Percentiles rank a stretch among this genome's conserved stretches.
Conservation (phyloP, 2,113 vertebrate species). For the Sapayoa aenigma region DNA sequence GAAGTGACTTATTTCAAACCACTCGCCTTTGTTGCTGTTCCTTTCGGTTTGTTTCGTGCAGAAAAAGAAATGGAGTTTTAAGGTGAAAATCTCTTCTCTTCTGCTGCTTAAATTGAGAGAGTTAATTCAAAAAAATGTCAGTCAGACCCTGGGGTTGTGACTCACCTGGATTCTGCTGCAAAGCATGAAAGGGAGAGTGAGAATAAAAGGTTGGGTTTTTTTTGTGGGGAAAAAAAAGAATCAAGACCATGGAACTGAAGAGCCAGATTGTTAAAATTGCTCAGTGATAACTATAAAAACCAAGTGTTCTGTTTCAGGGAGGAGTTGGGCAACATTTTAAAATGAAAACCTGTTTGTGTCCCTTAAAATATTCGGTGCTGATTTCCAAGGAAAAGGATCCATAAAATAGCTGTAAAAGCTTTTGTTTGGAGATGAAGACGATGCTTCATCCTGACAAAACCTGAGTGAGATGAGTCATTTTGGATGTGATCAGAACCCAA, state of each 20-base stretch:
- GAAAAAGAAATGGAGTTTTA: not conserved
- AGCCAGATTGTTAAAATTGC: not conserved
- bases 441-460: not conserved
- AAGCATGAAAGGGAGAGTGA: not conserved
- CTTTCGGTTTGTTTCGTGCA: not conserved
- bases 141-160: not conserved
- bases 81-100: not conserved
- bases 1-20: constrained; percentile 4
- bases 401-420: not conserved
- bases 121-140: not conserved
- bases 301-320: not conserved
- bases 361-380: not conserved
- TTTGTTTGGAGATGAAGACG: not conserved
- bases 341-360: not conserved
- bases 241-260: not conserved
- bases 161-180: not conserved
- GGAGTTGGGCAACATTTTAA: not conserved
- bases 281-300: not conserved
- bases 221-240: not conserved
- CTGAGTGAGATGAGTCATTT: not conserved
- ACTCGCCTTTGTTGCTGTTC: not conserved
- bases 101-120: not conserved
- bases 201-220: not conserved
- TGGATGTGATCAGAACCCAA: not conserved
- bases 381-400: not conserved